Conservation (phyloP, 2,888 invertebrate species). For the Diaprepes abbreviatus region DNA sequence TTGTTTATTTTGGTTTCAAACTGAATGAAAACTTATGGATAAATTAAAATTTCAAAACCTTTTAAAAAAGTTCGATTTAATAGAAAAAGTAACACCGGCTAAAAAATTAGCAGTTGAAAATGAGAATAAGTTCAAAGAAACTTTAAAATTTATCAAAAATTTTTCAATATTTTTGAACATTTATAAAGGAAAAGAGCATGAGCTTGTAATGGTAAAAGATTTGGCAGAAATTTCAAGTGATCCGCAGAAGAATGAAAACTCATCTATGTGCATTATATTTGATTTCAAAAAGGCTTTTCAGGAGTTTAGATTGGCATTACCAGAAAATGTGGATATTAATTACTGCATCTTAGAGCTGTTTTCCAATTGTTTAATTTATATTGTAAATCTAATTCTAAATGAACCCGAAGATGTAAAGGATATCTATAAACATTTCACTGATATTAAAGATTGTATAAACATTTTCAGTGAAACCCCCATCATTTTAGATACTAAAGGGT, state of each 20-base stretch:
- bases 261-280: background rate
- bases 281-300: slow-evolving; percentile 1
- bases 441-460: background rate
- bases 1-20: too few species aligned
- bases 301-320: background rate
- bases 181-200: background rate
- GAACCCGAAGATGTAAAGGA: background rate
- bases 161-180: slow-evolving; percentile 1
- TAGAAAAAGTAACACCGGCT: background rate
- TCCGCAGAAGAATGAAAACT: background rate
- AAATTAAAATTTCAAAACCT: background rate
- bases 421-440: background rate
- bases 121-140: background rate
- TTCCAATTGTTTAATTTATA: slow-evolving; percentile 16
- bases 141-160: background rate
- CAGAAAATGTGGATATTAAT: slow-evolving; percentile 8
- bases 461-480: slow-evolving; percentile 1
- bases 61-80: background rate
- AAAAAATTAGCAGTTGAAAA: background rate
- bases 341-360: slow-evolving; percentile 6
- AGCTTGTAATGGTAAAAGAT: slow-evolving; percentile 1
- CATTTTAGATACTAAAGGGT: slow-evolving; percentile 11
- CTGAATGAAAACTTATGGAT: too few species aligned
- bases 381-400: slow-evolving; percentile 15
- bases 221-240: slow-evolving; percentile 1